Evolutionary conservation across 1,140 invertebrate species (phyloP), one percentile per base, ranked within the genome.

Genomic region (Chrysoperla carnea): DNA sequence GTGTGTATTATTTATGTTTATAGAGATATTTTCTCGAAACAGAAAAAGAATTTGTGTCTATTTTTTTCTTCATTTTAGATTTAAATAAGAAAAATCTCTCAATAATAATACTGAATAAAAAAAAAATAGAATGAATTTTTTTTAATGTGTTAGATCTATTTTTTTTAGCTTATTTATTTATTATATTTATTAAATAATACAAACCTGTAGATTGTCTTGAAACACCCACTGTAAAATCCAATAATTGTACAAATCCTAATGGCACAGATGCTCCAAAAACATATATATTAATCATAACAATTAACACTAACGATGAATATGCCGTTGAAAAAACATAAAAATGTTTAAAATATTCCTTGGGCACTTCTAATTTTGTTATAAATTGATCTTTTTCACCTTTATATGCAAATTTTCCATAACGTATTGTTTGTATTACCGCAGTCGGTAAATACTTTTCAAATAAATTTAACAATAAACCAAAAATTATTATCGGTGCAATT

Each of bases 341-440:
- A 60, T 86, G 81, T 51, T 59, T 67, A 50, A 82, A 85, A 63
- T 72, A 79, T 42, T 73, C 67, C 60, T 84, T 85, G 0, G 81
- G 78, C 37, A 85, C 63, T 62, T 84, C 75, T 28, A 72, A 48
- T 41, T 59, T 52, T 36, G 59, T 58, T 8, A 76, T 48, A 33
- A 71, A 50, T 14, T 61, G 56, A 29, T 70, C 62, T 9, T 59
- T 58, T 40, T 64, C 50, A 0, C 62, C 64, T 48, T 67, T 66
- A 46, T 68, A 66, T 1, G 68, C 61, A 54, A 74, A 78, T 59
- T 80, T 81, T 9, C 81, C 81, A 54, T 80, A 82, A 13, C 70
- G 64, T 55, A 72, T 78, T 0, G 63, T 61, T 53, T 75, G 70
- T 6, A 60, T 66, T 4, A 84, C 58, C 46, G 70, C 65, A 9